Evolutionary conservation across 2,113 vertebrate species (phyloP).

Genomic region (Papio anubis): DNA sequence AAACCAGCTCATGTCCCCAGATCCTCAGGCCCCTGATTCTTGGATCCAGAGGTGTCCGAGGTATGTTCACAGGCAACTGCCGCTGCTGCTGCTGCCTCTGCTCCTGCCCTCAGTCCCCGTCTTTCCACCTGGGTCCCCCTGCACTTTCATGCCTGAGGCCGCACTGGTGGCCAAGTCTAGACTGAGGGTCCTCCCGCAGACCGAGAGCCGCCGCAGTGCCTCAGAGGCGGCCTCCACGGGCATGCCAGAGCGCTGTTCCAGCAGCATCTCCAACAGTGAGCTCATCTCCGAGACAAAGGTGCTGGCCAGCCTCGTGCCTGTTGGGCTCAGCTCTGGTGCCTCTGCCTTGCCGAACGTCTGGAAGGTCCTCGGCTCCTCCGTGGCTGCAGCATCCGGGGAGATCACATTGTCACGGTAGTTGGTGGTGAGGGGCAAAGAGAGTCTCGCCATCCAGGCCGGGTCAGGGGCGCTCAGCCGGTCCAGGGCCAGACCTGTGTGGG

Average conservation of each 20-base stretch:
- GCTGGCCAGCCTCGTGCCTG: constrained; percentile 85
- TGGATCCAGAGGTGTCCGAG: neutral
- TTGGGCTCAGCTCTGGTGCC: neutral
- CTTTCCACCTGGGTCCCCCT: neutral
- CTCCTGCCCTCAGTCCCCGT: neutral
- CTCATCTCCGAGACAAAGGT: constrained; percentile 95
- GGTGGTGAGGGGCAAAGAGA: constrained; percentile 89
- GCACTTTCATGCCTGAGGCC: neutral
- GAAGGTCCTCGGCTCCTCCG: constrained; percentile 87
- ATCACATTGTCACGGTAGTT: constrained; percentile 96
- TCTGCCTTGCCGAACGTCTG: constrained; percentile 93
- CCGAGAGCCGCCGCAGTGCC: constrained; percentile 92
- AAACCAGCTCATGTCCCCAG: neutral
- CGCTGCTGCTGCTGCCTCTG: neutral
- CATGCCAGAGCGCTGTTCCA: constrained; percentile 89
- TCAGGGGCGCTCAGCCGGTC: constrained; percentile 86
- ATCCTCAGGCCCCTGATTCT: neutral
- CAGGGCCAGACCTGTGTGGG: constrained; percentile 82
- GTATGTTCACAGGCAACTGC: neutral
- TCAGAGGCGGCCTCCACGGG: constrained; percentile 87
- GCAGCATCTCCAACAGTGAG: constrained; percentile 93
- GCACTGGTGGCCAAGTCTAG: constrained; percentile 80
- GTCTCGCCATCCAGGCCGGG: constrained; percentile 91
- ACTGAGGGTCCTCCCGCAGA: constrained; percentile 88
- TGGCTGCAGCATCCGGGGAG: constrained; percentile 81